Evolutionary conservation across 2,113 vertebrate genomes (phyloP).

Genomic region (Madoqua kirkii): DNA sequence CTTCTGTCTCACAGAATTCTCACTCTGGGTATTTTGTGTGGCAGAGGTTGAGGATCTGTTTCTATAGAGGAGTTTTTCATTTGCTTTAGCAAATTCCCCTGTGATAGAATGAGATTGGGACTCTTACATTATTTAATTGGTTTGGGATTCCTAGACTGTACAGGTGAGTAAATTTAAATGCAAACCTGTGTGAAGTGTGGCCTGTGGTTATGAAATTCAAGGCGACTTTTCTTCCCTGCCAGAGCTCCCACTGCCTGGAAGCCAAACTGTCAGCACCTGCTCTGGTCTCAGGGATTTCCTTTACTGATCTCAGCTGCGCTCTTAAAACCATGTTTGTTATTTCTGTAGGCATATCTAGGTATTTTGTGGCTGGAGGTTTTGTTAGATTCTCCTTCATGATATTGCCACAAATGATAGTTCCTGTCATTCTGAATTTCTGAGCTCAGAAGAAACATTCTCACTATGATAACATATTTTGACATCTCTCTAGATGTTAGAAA

Average conservation of each 20-base stretch:
- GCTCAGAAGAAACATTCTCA: not conserved
- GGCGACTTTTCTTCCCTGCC: not conserved
- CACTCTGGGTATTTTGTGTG: not conserved
- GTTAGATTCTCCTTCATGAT: not conserved
- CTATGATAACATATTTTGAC: not conserved
- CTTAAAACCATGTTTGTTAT: not conserved
- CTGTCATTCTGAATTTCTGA: not conserved
- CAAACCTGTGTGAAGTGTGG: not conserved
- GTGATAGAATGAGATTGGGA: not conserved
- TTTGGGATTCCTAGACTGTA: not conserved
- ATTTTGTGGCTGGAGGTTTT: conserved; percentile 29
- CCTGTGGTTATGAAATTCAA: not conserved
- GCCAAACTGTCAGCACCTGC: not conserved
- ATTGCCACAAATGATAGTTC: not conserved
- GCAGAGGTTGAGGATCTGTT: not conserved
- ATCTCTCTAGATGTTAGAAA: not conserved
- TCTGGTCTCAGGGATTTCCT: not conserved
- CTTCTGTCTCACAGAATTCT: not conserved
- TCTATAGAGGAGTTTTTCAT: not conserved
- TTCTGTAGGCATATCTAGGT: not conserved
- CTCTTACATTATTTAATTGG: not conserved
- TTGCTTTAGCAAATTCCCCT: not conserved
- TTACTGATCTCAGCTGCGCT: not conserved
- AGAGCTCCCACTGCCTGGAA: not conserved
- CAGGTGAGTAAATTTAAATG: not conserved